These are phyloP conservation scores for Furcifer pardalis DNA, from an alignment of 2,797 vertebrate genomes.

Conservation along the genomic window DNA sequence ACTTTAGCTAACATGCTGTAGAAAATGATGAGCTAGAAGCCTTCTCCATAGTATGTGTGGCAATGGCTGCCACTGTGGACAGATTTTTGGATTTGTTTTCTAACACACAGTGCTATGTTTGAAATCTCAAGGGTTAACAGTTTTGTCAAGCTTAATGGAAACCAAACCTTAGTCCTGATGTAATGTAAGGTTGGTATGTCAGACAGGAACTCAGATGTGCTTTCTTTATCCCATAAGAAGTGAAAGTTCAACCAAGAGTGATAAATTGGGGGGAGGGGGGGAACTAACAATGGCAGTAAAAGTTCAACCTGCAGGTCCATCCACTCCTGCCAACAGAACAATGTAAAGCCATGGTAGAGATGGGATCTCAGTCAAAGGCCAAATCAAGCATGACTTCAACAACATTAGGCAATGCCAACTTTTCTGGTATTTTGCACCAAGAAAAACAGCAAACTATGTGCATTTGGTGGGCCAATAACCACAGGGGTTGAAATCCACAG, in stretches of 20 bases:
- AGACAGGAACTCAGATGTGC: neutral
- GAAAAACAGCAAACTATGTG: neutral
- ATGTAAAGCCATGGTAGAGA: neutral
- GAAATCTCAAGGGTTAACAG: too few species aligned
- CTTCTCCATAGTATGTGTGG: too few species aligned
- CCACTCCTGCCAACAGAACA: accelerated
- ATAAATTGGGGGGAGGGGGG: neutral
- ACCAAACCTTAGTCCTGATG: too few species aligned
- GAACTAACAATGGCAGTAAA: neutral
- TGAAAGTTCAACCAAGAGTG: neutral
- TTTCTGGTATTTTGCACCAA: neutral
- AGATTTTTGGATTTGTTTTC: too few species aligned
- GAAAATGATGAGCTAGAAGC: neutral
- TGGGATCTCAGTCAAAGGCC: neutral
- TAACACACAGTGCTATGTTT: neutral
- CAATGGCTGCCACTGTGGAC: too few species aligned
- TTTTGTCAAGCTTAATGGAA: neutral
- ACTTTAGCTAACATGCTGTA: neutral
- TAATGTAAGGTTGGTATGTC: neutral
- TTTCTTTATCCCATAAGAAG: neutral
- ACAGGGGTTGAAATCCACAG: constrained; percentile 19
- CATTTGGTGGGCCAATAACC: constrained; percentile 1
- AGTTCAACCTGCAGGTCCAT: neutral
- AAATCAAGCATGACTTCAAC: constrained; percentile 7
- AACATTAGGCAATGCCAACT: neutral